phyloP scores from a whole-genome alignment of 2,888 invertebrate species.

The Pammene fasciana region DNA sequence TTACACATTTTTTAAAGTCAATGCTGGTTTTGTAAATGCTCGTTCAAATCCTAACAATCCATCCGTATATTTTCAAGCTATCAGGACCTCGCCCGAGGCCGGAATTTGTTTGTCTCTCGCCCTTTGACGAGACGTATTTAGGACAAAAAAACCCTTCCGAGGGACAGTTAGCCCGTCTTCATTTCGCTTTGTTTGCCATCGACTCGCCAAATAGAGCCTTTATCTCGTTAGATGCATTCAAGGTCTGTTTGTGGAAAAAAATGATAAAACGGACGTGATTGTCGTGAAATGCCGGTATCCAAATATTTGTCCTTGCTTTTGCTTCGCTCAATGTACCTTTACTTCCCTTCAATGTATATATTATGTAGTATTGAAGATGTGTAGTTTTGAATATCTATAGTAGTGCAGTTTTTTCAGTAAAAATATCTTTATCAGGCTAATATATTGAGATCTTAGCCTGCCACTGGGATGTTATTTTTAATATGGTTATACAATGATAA shows the following conservation, averaged over 20 bases:
- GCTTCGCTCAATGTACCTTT: neutral
- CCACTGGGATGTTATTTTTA: no score
- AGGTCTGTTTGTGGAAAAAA: conserved; percentile 21
- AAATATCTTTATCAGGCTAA: no score
- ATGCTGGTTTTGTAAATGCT: neutral
- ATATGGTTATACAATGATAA: no score
- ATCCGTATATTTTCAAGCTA: conserved; percentile 48
- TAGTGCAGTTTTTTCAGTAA: no score
- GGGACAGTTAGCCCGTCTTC: conserved; percentile 63
- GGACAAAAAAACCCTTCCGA: conserved; percentile 65
- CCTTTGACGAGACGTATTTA: conserved; percentile 73
- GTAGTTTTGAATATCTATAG: no score
- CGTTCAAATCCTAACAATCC: neutral
- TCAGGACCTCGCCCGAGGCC: conserved; percentile 58
- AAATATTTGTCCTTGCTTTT: conserved; percentile 16
- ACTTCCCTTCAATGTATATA: no score
- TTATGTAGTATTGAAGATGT: no score
- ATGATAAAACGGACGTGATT: conserved; percentile 4
- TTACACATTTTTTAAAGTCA: no score
- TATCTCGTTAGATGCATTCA: conserved; percentile 29
- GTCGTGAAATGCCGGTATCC: neutral
- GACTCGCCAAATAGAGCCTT: conserved; percentile 55
- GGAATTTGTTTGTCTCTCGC: conserved; percentile 71
- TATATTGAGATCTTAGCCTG: no score
- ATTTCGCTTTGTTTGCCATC: conserved; percentile 66